Base-by-base conservation (phyloP, 2,888 invertebrate genomes). In the Drosophila basisetae region DNA sequence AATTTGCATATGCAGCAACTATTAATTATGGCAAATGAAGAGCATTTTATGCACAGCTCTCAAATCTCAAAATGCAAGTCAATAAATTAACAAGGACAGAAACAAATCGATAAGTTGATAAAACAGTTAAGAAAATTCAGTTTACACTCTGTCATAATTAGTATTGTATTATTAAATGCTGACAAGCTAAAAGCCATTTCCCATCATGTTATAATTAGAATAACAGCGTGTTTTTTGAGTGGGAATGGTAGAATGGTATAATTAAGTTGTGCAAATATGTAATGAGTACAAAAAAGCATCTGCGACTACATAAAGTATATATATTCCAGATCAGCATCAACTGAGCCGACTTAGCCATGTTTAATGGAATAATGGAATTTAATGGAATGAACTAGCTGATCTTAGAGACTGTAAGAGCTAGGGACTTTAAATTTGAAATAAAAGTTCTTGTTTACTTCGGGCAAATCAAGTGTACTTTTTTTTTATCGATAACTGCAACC, bases 11-110 rank as follows among this genome's bases (percentile, higher is more conserved):
- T 39, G 47, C 72, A 67, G 63, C 59, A 55, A 66, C 56, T 67
- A 61, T 73, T 66, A 84, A 84, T 82, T 84, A 85, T 80, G 76
- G 61, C 58, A 76, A 78, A 73, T 80, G 72, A 73, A 81, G 68
- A 72, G 64, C 84, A 65, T 49, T 50, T 54, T 58, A 43, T 31
- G 41, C 7, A 11, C 13, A 39, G 37, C 28, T 28, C n/a, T 25
- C 18, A 33, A 54, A 55, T 39, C 59, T 22, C n/a, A 55, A 47
- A 47, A 43, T 35, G 30, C 30, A 37, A 66, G 68, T 68, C 68
- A 78, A 82, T 84, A 76, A 82, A 82, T 80, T 73, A 71, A 73
- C 66, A 53, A 72, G 66, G 31, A 66, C 73, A 52, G 73, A 52
- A 54, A 67, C 18, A 0, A 65, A 76, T 78, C 72, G 58, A 70